Evolutionary conservation across 2,888 invertebrate species (phyloP), one percentile per base, ranked within the genome.

Genomic region (Hylaea fasciaria): DNA sequence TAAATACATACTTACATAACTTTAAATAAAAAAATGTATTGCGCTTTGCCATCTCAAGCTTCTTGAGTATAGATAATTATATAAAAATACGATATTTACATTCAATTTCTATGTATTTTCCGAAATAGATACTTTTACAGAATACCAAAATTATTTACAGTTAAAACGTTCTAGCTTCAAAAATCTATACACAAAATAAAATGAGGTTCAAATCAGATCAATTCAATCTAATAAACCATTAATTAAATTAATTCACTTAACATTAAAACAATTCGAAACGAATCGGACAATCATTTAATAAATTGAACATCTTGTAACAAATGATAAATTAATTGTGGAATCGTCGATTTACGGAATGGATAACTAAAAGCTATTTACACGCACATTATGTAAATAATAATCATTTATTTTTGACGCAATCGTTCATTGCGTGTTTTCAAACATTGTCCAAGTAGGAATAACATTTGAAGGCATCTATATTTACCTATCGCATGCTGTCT

Each of bases 1-100:
- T 29, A 56, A 62, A 61, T 56, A 64, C 68, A 69, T 69, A 73
- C 66, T 72, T 71, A 76, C 66, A 73, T 72, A 72, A 57, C 62
- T 65, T 7, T 37, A 71, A 76, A 62, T 64, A 66, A 48, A 57
- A 73, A 72, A 73, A 72, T 76, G 73, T 75, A 76, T 75, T 74
- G 78, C 72, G 71, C 75, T 56, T 72, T 68, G 71, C 58, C 70
- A 71, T 64, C 81, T 76, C 84, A 86, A 84, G 80, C 77, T 76
- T 65, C 80, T 83, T 82, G 84, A 83, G 82, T 77, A 65, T 72
- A 74, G 56, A 78, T 80, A 79, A 71, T 70, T 58, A 76, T 72
- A 70, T 74, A 80, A 82, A 82, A 83, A 82, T 83, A 84, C 82
- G 79, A 80, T 87, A 88, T 86, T 86, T 87, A 87, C 85, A 87